Base-by-base conservation (phyloP, 2,113 vertebrate genomes). In the Phoenicopterus ruber region DNA sequence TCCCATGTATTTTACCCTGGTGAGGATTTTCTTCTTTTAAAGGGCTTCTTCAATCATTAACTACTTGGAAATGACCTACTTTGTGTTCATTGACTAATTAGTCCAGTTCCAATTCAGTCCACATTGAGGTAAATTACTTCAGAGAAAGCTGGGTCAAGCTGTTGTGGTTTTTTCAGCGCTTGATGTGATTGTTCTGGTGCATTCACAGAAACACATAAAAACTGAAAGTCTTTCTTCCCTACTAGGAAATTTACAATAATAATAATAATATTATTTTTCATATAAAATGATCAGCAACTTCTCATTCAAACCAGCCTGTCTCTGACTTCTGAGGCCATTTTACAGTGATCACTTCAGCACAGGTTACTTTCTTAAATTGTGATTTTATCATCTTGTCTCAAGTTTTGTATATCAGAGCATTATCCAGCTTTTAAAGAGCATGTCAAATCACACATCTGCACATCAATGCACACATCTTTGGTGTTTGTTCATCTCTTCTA, bases 121-220 rank as follows among this genome's bases (percentile, higher is more conserved):
- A 85, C 62, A 95, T 83, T 81, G 80, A 93, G 63, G 82, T 83
- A 88, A 96, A 96, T 88, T 79, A 70, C 87, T 86, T 94, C 38
- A 92, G 67, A 80, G 74, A 65, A 44, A 88, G 21, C 5, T 88
- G 24, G 67, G 29, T 88, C 73, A 82, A 93, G 17, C 19, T 62
- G 25, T 28, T 77, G 13, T 22, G 6, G 0, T 7, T 36, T 89
- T 55, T 44, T 58, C 8, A 24, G 9, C 29, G 17, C 40, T 80
- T 36, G 21, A 36, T 77, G 19, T 36, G 36, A 65, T 58, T 73
- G 12, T 80, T 87, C 40, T 66, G 5, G 6, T 70, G 5, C 17
- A 66, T 70, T 88, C 71, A 90, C 24, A 73, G 16, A 82, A 85
- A 50, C 17, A 54, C 11, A 17, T 8, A 63, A 81, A 62, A 52